phyloP scores from a whole-genome alignment of 2,888 invertebrate genomes.

The Cephus rjabovi region DNA sequence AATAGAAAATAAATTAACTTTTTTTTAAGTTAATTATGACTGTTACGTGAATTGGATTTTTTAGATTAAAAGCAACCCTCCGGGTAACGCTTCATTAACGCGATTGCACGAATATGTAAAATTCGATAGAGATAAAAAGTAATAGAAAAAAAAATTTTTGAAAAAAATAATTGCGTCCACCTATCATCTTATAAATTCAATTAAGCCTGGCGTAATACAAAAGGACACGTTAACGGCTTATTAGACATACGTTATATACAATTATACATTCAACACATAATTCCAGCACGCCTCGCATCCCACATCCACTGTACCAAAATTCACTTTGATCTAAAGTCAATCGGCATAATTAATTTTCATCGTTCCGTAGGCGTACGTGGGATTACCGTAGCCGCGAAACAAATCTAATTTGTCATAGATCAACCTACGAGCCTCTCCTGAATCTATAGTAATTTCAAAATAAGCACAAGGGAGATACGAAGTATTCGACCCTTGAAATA shows the following conservation, averaged over 20 bases:
- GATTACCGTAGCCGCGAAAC: not conserved
- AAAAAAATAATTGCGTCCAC: not conserved
- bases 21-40: not conserved
- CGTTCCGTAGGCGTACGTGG: not conserved
- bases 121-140: too few relatives aligned
- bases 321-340: not conserved
- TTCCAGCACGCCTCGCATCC: not conserved
- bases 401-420: not conserved
- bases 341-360: not conserved
- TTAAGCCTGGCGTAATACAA: slow-evolving; percentile 32
- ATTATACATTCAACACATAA: slow-evolving; percentile 20
- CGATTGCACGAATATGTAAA: too few relatives aligned
- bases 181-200: slow-evolving; percentile 20
- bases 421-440: not conserved
- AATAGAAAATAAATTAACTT: not conserved
- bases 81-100: too few relatives aligned
- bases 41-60: not conserved
- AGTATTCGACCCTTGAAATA: not conserved
- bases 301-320: not conserved
- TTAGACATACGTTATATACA: slow-evolving; percentile 32
- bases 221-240: slow-evolving; percentile 37
- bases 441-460: not conserved
- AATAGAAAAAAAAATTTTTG: too few relatives aligned
- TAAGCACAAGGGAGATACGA: not conserved
- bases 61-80: too few relatives aligned